Evolutionary conservation across 2,888 invertebrate genomes (phyloP).

Genomic region (Tricholauxania praeusta): DNA sequence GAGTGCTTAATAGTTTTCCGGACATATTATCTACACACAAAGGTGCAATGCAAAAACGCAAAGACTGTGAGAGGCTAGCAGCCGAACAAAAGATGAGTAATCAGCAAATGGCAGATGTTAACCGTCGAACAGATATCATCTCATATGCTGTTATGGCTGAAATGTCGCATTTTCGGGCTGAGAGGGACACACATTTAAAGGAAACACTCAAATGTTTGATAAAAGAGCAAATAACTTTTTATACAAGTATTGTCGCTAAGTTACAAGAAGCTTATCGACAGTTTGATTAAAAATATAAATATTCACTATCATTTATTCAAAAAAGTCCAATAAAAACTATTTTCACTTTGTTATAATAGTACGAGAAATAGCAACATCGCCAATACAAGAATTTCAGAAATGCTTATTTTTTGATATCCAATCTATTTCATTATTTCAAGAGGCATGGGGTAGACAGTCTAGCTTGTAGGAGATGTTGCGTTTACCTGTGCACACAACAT

Average conservation of each 20-base stretch:
- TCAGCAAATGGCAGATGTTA: slow-evolving; percentile 82
- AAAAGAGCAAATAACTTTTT: slow-evolving; percentile 90
- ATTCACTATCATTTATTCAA: too few relatives aligned
- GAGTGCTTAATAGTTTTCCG: slow-evolving; percentile 90
- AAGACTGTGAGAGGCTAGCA: slow-evolving; percentile 86
- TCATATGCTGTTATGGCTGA: slow-evolving; percentile 95
- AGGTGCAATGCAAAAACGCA: slow-evolving; percentile 88
- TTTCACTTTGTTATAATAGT: too few relatives aligned
- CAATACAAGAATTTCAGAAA: too few relatives aligned
- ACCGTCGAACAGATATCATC: slow-evolving; percentile 88
- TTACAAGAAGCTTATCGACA: slow-evolving; percentile 74
- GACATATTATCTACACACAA: slow-evolving; percentile 91
- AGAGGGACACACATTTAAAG: slow-evolving; percentile 87
- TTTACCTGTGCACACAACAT: too few relatives aligned
- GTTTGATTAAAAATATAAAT: slow-evolving; percentile 60
- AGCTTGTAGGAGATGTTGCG: too few relatives aligned
- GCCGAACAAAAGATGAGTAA: slow-evolving; percentile 87
- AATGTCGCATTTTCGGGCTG: slow-evolving; percentile 91
- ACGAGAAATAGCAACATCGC: too few relatives aligned
- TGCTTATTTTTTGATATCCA: too few relatives aligned
- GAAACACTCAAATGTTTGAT: slow-evolving; percentile 88
- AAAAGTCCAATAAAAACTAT: too few relatives aligned
- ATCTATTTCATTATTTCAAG: too few relatives aligned
- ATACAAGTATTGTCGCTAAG: slow-evolving; percentile 84
- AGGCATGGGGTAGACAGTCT: too few relatives aligned